Evolutionary conservation across 2,113 vertebrate species (phyloP).

Genomic region (Dasyornis broadbenti): DNA sequence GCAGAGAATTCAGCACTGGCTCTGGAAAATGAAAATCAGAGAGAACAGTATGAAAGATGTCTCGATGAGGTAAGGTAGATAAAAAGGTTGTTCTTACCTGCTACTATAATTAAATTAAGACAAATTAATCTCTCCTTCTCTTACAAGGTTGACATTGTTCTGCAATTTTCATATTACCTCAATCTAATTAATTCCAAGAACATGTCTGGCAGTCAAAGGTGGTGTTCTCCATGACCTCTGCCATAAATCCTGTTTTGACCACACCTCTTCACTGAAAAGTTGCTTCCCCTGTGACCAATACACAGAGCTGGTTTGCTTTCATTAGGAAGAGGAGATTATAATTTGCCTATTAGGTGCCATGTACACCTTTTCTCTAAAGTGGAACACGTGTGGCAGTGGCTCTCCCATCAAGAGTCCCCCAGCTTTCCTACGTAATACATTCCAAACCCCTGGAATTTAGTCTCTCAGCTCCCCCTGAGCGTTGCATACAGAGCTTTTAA

Average conservation of each 20-base stretch:
- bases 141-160: conserved; percentile 5
- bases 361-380: not conserved
- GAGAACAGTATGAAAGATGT: conserved; percentile 90
- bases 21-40: conserved; percentile 88
- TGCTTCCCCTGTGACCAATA: not conserved
- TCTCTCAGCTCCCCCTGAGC: not conserved
- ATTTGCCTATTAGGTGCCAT: not conserved
- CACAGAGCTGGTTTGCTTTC: not conserved
- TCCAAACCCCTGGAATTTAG: not conserved
- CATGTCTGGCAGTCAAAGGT: not conserved
- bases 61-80: conserved; percentile 85
- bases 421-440: not conserved
- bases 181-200: conserved; percentile 26
- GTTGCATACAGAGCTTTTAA: not conserved
- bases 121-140: not conserved
- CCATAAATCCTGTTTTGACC: not conserved
- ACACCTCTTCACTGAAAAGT: not conserved
- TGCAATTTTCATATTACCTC: conserved; percentile 20
- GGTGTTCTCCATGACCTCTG: not conserved
- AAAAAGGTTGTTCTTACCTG: conserved; percentile 8
- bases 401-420: not conserved
- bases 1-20: conserved; percentile 84
- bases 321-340: not conserved
- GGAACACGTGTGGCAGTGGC: not conserved
- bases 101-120: conserved; percentile 10